Percentiles rank a stretch among this genome's conserved stretches.
Conservation (phyloP, 2,888 invertebrate species). For the Pediacus dermestoides region DNA sequence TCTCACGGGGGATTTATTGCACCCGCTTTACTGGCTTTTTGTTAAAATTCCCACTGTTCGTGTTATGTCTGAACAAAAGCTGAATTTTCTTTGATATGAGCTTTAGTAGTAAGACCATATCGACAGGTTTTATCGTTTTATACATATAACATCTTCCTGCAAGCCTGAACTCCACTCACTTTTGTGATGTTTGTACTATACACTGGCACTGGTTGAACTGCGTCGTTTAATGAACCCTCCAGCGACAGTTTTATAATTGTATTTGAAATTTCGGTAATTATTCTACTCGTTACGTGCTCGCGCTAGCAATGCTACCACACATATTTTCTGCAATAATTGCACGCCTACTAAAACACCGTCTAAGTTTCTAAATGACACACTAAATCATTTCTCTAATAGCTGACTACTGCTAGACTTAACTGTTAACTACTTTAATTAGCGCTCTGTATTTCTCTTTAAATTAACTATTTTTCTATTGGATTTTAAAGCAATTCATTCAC, state of each 20-base stretch:
- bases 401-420: too few relatives aligned
- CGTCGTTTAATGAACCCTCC: too few relatives aligned
- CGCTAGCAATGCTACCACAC: constrained; percentile 6
- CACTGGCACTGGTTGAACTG: too few relatives aligned
- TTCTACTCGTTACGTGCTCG: constrained; percentile 13
- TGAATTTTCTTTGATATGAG: constrained; percentile 29
- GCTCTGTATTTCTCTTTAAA: too few relatives aligned
- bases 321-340: constrained; percentile 20
- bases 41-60: constrained; percentile 40
- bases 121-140: constrained; percentile 11
- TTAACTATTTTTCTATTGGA: too few relatives aligned
- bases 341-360: constrained; percentile 15
- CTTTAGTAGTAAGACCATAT: constrained; percentile 22
- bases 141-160: too few relatives aligned
- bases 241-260: constrained; percentile 23
- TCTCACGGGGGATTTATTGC: constrained; percentile 40
- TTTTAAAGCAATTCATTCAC: too few relatives aligned
- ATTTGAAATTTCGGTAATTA: constrained; percentile 21
- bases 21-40: constrained; percentile 39
- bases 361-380: constrained; percentile 14
- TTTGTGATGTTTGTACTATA: too few relatives aligned
- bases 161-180: too few relatives aligned
- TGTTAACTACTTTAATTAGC: too few relatives aligned
- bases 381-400: constrained; percentile 18
- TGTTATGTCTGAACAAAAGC: constrained; percentile 36